Conservation (phyloP, 35 echinoderm and acorn worm species). For the Hemicentrotus pulcherrimus region DNA sequence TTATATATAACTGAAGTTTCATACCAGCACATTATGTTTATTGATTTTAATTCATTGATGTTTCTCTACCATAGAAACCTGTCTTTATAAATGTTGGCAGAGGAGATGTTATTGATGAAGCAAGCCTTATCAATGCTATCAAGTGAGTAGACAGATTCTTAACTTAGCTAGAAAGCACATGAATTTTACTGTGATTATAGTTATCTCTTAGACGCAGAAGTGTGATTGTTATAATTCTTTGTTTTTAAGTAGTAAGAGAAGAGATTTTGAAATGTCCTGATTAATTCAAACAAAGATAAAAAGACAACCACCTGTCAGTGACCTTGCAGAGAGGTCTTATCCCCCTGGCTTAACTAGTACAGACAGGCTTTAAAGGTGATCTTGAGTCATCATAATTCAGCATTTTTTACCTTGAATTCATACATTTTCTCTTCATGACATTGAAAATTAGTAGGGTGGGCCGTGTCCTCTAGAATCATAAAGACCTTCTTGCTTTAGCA, state of each 20-base stretch:
- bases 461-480: background rate
- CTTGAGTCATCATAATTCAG: background rate
- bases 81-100: conserved; percentile 60
- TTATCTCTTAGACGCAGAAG: no score
- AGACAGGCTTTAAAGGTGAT: no score
- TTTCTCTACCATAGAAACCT: conserved; percentile 44
- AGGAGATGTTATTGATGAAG: conserved; percentile 56
- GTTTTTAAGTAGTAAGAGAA: background rate
- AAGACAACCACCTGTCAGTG: no score
- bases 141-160: background rate
- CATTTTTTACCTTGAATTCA: background rate
- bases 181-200: no score
- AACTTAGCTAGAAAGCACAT: no score
- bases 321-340: no score
- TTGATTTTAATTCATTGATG: background rate
- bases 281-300: background rate
- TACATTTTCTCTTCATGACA: background rate
- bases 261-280: background rate
- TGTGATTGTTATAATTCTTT: no score
- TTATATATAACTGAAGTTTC: no score
- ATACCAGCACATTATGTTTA: no score
- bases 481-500: background rate
- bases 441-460: background rate
- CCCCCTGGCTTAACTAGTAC: no score
- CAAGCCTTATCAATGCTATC: conserved; percentile 46